Percentiles rank a stretch among this genome's conserved stretches.
Evolutionary conservation across 2,113 vertebrate genomes (phyloP).

Genomic region (Coracopsis vasa): DNA sequence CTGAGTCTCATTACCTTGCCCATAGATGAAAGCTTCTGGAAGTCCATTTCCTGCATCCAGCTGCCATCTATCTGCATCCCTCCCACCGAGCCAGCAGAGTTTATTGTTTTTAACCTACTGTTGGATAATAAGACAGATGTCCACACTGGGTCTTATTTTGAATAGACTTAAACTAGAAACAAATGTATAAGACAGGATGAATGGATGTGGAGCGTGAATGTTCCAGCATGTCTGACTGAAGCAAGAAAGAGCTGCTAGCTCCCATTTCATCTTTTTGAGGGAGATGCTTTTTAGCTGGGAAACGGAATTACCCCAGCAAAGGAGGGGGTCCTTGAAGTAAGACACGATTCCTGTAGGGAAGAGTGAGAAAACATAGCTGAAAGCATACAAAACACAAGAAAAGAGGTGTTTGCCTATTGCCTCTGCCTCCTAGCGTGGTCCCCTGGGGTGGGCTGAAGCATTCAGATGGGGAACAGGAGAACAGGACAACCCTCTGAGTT

Average conservation of each 20-base stretch:
- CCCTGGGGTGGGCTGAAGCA: neutral
- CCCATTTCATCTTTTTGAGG: neutral
- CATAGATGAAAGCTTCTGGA: neutral
- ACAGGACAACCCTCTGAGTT: neutral
- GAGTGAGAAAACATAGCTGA: neutral
- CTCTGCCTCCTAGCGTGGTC: neutral
- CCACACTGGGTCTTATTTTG: neutral
- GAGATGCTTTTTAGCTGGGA: neutral
- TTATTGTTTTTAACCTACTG: neutral
- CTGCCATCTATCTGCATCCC: neutral
- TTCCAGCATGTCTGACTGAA: neutral
- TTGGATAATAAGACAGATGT: neutral
- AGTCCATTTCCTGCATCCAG: neutral
- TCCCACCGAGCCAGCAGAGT: neutral
- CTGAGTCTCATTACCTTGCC: neutral
- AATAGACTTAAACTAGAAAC: neutral
- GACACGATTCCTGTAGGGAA: neutral
- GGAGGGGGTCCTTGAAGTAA: neutral
- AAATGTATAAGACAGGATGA: neutral
- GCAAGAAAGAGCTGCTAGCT: neutral
- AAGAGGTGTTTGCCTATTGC: neutral
- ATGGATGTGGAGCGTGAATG: neutral
- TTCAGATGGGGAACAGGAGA: neutral
- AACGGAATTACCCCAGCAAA: neutral
- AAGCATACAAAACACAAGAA: neutral